Evolutionary conservation across 2,888 invertebrate genomes (phyloP).

Genomic region (Patella pellucida): DNA sequence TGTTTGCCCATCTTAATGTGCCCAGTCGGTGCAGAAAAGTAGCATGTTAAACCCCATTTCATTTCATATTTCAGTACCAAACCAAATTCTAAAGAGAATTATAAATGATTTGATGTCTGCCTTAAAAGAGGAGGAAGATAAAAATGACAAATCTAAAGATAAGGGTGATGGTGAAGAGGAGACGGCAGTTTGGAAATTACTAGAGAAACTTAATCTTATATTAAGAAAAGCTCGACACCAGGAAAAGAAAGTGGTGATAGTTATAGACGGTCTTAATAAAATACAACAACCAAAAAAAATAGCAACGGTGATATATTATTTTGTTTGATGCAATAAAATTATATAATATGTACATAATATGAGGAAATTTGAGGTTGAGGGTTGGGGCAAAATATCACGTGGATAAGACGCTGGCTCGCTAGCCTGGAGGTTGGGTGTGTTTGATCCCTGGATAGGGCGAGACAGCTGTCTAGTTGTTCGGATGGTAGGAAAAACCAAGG

Average conservation of each 20-base stretch:
- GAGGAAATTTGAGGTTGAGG: no score
- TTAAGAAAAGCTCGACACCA: slow-evolving; percentile 4
- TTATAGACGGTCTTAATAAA: slow-evolving; percentile 51
- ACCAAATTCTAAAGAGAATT: not conserved
- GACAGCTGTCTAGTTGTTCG: no score
- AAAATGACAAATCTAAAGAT: not conserved
- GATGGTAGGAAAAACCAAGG: no score
- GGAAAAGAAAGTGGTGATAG: slow-evolving; percentile 38
- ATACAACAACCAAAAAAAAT: slow-evolving; percentile 40
- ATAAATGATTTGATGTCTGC: not conserved
- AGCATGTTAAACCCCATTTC: no score
- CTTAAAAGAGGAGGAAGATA: not conserved
- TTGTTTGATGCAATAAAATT: not conserved
- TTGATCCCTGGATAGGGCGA: no score
- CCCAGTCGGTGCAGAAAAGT: no score
- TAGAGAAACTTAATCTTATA: slow-evolving; percentile 4
- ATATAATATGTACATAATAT: no score
- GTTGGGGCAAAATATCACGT: no score
- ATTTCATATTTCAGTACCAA: not conserved
- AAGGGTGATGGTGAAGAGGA: not conserved
- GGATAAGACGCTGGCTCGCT: no score
- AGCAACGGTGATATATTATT: slow-evolving; percentile 38
- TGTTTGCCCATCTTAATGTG: no score
- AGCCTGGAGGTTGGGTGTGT: no score
- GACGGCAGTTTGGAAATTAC: not conserved